Conservation (phyloP, 2,888 invertebrate genomes). For the Cataglyphis cursor region DNA sequence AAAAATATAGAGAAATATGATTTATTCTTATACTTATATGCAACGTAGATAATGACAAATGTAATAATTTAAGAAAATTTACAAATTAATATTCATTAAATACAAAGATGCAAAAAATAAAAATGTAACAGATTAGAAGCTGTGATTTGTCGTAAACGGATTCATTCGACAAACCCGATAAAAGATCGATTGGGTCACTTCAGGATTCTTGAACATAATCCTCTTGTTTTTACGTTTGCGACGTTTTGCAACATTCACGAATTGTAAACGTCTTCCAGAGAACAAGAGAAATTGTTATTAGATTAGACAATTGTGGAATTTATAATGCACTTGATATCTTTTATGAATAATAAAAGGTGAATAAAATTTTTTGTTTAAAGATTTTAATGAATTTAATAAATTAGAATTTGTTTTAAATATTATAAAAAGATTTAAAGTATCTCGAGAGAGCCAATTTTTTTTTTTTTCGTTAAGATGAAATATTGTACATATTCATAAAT, state of each 20-base stretch:
- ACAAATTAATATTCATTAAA: conserved; percentile 28
- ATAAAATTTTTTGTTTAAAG: neutral
- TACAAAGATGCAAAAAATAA: neutral
- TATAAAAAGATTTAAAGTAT: neutral
- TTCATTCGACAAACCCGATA: conserved; percentile 64
- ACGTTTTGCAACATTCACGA: neutral
- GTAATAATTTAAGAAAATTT: conserved; percentile 27
- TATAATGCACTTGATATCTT: neutral
- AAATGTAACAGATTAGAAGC: neutral
- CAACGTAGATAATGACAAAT: neutral
- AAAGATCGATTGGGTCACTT: conserved; percentile 74
- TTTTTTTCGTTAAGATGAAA: neutral
- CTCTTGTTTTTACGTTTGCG: conserved; percentile 56
- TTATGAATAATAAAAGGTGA: neutral
- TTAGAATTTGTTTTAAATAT: neutral
- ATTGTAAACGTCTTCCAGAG: neutral
- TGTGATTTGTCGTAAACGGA: conserved; percentile 17
- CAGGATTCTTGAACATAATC: conserved; percentile 78
- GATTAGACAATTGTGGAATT: neutral
- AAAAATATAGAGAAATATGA: neutral
- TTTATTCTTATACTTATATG: neutral
- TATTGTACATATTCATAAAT: neutral
- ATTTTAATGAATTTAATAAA: neutral
- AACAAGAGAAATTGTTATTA: neutral
- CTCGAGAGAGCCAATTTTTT: neutral